phyloP scores from a whole-genome alignment of 2,888 invertebrate species.

The Chaetoderma sp. region DNA sequence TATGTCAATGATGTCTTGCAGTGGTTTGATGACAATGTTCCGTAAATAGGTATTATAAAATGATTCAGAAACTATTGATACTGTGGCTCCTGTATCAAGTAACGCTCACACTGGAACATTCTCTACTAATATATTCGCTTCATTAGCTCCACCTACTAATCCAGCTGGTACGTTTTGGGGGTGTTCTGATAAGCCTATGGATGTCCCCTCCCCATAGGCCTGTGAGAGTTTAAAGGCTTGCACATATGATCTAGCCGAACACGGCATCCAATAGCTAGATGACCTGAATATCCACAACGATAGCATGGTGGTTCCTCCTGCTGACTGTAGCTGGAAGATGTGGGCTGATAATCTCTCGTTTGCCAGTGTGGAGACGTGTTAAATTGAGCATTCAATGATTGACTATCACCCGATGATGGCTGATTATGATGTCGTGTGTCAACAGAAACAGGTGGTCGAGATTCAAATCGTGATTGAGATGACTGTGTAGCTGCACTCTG shows the following conservation, averaged over 20 bases:
- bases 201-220: background rate
- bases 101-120: background rate
- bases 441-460: too few relatives aligned
- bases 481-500: too few relatives aligned
- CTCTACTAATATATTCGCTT: background rate
- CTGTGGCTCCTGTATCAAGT: slow-evolving; percentile 1
- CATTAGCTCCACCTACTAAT: background rate
- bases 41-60: background rate
- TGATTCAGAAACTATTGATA: background rate
- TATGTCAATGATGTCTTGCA: background rate
- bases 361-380: too few relatives aligned
- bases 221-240: background rate
- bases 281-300: background rate
- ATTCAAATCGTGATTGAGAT: too few relatives aligned
- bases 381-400: too few relatives aligned
- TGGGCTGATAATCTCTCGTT: too few relatives aligned
- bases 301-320: background rate
- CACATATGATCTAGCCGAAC: background rate
- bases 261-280: background rate
- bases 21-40: background rate
- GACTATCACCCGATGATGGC: too few relatives aligned
- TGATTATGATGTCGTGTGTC: too few relatives aligned
- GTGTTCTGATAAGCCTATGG: background rate
- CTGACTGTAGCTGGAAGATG: too few relatives aligned
- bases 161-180: background rate